phyloP scores from a whole-genome alignment of 1,140 invertebrate species.

The Holotrichia oblita region DNA sequence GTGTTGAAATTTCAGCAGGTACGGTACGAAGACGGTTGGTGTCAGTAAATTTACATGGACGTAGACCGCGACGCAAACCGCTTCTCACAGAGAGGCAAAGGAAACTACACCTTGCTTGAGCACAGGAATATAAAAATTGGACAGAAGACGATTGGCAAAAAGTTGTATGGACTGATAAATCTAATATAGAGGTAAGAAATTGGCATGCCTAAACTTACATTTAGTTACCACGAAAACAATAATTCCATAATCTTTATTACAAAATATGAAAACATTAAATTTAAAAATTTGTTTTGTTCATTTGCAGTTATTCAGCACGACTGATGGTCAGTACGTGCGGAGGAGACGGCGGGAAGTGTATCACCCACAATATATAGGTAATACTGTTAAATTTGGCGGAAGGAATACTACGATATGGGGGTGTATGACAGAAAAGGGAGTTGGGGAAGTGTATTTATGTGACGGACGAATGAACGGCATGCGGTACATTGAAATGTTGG shows the following conservation, averaged over 20 bases:
- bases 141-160: background rate
- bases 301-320: background rate
- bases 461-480: too few species aligned
- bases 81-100: too few species aligned
- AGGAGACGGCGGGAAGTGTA: background rate
- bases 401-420: background rate
- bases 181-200: slow-evolving; percentile 1
- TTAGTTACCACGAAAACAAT: background rate
- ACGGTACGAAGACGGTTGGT: too few species aligned
- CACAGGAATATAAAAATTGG: too few species aligned
- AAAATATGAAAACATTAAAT: background rate
- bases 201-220: background rate
- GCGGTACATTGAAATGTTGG: too few species aligned
- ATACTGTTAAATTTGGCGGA: slow-evolving; percentile 3
- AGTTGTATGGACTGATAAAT: slow-evolving; percentile 3
- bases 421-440: background rate
- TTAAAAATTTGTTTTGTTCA: background rate
- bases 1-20: background rate
- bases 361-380: background rate
- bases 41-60: too few species aligned
- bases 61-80: too few species aligned
- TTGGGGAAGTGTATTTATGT: too few species aligned
- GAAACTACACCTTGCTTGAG: too few species aligned
- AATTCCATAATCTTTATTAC: too few species aligned
- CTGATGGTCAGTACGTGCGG: background rate